phyloP scores from a whole-genome alignment of 2,113 vertebrate genomes.

The Piaya cayana region DNA sequence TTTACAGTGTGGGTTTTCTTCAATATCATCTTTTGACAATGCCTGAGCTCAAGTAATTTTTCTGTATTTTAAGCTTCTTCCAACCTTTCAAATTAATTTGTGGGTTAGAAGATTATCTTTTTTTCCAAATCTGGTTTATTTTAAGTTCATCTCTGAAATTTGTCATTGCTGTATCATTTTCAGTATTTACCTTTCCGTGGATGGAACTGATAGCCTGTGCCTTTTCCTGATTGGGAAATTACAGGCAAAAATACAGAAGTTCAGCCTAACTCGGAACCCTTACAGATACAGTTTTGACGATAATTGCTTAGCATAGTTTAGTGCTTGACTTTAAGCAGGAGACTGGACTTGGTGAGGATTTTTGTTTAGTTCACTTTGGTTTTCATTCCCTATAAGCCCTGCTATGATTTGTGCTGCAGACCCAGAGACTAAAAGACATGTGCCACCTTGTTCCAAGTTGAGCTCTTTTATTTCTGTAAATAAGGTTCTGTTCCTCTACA shows the following conservation, averaged over 20 bases:
- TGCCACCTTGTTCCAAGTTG: not conserved
- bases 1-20: not conserved
- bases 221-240: not conserved
- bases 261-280: not conserved
- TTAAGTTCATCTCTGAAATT: not conserved
- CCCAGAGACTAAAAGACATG: not conserved
- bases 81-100: not conserved
- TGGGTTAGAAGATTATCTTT: not conserved
- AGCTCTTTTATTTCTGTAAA: not conserved
- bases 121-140: no score
- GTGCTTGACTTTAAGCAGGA: not conserved
- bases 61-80: not conserved
- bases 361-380: not conserved
- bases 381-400: not conserved
- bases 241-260: not conserved
- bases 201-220: not conserved
- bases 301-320: not conserved
- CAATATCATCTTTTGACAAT: not conserved
- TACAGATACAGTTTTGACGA: not conserved
- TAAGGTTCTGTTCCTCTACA: not conserved
- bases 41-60: not conserved
- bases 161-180: not conserved
- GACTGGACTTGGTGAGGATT: rapidly evolving
- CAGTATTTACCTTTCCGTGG: not conserved
- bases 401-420: not conserved